Evolutionary conservation across 2,797 vertebrate species (phyloP).

Genomic region (Trematomus bernacchii): DNA sequence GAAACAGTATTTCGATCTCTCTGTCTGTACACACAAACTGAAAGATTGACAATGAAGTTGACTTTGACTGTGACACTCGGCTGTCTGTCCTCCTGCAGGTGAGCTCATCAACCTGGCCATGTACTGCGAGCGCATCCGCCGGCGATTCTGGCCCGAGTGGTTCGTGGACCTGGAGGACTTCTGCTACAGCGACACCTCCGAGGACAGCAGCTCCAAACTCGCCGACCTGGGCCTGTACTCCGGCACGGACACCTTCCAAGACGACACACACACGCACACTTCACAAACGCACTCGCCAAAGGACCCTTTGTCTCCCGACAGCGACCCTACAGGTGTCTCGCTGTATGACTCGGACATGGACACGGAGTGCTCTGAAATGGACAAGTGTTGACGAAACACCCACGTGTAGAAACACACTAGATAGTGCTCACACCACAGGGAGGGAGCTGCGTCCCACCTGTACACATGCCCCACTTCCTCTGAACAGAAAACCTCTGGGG

Average conservation of each 20-base stretch:
- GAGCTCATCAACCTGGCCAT: constrained; percentile 99
- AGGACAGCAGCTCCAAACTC: constrained; percentile 88
- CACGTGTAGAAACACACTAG: constrained; percentile 14
- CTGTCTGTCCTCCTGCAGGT: constrained; percentile 80
- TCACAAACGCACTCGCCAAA: constrained; percentile 77
- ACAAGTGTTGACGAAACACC: constrained; percentile 86
- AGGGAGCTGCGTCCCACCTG: constrained; percentile 37
- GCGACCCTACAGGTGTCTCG: constrained; percentile 95
- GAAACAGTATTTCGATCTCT: too few relatives aligned
- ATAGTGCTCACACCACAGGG: constrained; percentile 32
- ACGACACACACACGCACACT: constrained; percentile 90
- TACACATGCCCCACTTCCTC: constrained; percentile 43
- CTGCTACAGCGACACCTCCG: constrained; percentile 89
- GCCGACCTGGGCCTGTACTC: constrained; percentile 95
- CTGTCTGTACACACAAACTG: background rate
- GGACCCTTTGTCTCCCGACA: constrained; percentile 87
- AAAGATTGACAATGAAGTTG: too few relatives aligned
- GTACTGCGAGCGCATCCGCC: constrained; percentile 98
- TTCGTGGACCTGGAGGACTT: constrained; percentile 93
- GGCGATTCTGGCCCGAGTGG: constrained; percentile 99
- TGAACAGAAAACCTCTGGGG: constrained; percentile 35
- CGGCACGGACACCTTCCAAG: constrained; percentile 92
- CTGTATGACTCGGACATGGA: constrained; percentile 98
- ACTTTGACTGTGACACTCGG: background rate
- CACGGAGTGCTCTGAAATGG: constrained; percentile 93